phyloP scores from a whole-genome alignment of 2,888 invertebrate species.

The Ischnus inquisitorius region DNA sequence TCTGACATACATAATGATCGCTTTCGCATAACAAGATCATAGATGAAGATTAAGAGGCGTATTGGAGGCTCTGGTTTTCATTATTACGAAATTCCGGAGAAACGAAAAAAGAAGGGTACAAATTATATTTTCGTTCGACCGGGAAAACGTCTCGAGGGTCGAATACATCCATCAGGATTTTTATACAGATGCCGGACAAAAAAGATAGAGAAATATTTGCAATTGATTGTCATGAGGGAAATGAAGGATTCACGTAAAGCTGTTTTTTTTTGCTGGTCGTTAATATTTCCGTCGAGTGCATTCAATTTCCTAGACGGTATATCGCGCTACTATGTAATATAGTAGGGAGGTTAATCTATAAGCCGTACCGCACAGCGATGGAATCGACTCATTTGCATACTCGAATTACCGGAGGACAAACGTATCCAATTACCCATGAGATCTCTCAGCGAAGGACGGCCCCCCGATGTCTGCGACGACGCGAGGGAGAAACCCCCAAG shows the following conservation, averaged over 20 bases:
- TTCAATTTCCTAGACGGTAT: constrained; percentile 17
- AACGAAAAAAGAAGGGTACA: not conserved
- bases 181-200: not conserved
- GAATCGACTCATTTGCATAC: constrained; percentile 75
- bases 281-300: not conserved
- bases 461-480: constrained; percentile 41
- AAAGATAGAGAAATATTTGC: not conserved
- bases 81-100: no score
- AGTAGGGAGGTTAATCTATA: not conserved
- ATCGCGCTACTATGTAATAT: constrained; percentile 9
- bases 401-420: constrained; percentile 74
- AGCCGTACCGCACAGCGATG: constrained; percentile 26
- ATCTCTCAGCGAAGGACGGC: constrained; percentile 50
- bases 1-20: not conserved
- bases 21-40: not conserved
- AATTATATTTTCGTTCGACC: not conserved
- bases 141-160: not conserved
- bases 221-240: not conserved
- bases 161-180: not conserved
- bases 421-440: constrained; percentile 76
- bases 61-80: not conserved
- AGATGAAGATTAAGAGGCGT: not conserved
- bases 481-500: constrained; percentile 45
- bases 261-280: not conserved
- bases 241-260: not conserved